A percentile compares a stretch with the other conserved stretches of the same genome.
These are phyloP conservation scores for Nipponacmea schrenckii DNA, from an alignment of 2,888 invertebrate genomes.

Conservation along the genomic window DNA sequence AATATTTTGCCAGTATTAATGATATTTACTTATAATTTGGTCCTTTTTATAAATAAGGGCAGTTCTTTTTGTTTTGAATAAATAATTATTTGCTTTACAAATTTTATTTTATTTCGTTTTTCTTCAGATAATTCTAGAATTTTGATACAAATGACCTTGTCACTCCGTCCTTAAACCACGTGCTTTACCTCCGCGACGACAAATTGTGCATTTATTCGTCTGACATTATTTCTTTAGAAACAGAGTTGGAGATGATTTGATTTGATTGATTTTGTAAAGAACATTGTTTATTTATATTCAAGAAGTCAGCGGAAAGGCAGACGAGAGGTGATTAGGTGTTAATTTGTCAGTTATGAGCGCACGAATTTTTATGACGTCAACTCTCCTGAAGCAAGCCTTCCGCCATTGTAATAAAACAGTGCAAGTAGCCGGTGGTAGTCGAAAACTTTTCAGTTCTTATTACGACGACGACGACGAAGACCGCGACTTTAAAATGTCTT, in stretches of 20 bases:
- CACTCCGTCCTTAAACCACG: background rate
- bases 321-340: background rate
- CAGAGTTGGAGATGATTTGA: too few species aligned
- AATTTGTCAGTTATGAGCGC: background rate
- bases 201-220: background rate
- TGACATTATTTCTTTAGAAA: too few species aligned
- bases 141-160: background rate
- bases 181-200: background rate
- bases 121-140: too few species aligned
- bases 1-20: too few species aligned
- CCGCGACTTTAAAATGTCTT: conserved; percentile 44
- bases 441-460: background rate
- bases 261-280: too few species aligned
- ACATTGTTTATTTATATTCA: too few species aligned
- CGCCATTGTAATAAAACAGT: background rate
- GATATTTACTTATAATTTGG: too few species aligned
- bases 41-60: too few species aligned
- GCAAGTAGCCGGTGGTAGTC: background rate
- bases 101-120: too few species aligned
- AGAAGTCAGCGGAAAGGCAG: too few species aligned
- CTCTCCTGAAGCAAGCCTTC: background rate
- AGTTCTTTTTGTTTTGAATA: too few species aligned
- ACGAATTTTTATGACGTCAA: conserved; percentile 8
- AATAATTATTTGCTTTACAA: too few species aligned
- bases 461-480: background rate